Percentiles rank a stretch among this genome's conserved stretches.
These are phyloP conservation scores for Hydrolagus colliei DNA, from an alignment of 2,797 vertebrate species.

Conservation along the genomic window DNA sequence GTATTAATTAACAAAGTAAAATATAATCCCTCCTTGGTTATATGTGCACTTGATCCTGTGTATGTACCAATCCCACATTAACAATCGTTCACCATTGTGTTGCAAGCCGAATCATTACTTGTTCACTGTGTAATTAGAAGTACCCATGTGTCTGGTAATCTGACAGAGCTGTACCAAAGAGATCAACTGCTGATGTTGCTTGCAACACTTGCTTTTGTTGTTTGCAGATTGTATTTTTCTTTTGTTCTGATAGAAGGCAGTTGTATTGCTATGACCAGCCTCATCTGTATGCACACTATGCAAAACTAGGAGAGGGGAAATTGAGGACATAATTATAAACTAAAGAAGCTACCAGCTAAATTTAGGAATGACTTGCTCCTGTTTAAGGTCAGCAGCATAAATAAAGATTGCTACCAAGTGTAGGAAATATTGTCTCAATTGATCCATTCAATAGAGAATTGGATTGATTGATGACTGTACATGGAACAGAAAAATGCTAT, in stretches of 20 bases:
- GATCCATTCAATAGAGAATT: not conserved
- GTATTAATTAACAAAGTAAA: conserved; percentile 15
- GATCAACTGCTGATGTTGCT: not conserved
- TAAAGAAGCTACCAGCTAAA: not conserved
- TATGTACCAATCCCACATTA: not conserved
- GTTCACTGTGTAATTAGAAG: not conserved
- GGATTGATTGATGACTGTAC: not conserved
- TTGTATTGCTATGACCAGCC: not conserved
- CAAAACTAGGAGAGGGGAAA: not conserved
- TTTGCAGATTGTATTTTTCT: not conserved
- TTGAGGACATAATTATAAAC: not conserved
- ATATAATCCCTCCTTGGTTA: not conserved
- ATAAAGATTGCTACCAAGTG: conserved; percentile 21
- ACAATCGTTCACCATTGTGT: not conserved
- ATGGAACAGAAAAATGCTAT: not conserved
- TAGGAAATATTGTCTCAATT: not conserved
- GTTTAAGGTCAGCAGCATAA: not conserved
- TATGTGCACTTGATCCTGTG: conserved; percentile 11
- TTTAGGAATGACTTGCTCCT: not conserved
- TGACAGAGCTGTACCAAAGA: not conserved
- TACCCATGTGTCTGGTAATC: not conserved
- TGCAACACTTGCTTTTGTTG: not conserved
- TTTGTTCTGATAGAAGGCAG: not conserved
- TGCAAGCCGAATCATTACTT: not conserved
- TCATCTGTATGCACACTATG: not conserved